Base-by-base conservation (phyloP, 2,113 vertebrate genomes). In the Calidris pugnax region DNA sequence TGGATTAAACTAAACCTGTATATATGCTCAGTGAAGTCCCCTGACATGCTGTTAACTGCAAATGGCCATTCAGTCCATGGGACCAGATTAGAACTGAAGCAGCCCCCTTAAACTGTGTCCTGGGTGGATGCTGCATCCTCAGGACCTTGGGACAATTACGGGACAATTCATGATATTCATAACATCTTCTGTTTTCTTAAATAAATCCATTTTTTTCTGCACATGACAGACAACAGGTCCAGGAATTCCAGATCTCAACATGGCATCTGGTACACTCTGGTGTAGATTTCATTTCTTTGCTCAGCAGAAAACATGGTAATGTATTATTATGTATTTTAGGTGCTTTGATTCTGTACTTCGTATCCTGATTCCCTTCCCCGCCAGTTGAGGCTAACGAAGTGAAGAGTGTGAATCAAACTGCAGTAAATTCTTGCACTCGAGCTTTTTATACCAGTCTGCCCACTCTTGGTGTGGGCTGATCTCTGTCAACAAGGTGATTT, bases 1-100 rank as follows among this genome's bases (percentile, higher is more conserved):
- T 68, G 62, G 32, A 55, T 67, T 83, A 63, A 90, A 28, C 32
- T 63, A 48, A 86, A 48, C 21, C 56, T 37, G 32, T 35, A 5
- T 18, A 39, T 18, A 19, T 45, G 62, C n/a, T 72, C 75, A 13
- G 27, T 28, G 56, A 72, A n/a, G 13, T 21, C 33, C 26, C 35
- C 24, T 39, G 74, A 18, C 6, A 1, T n/a, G 43, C 72, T 72
- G 24, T 35, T 30, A 74, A 10, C 33, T 24, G 15, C 27, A 28
- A 43, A 2, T 6, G 41, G 37, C 33, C 9, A 0, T 27, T 22
- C 12, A 27, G 9, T 15, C 47, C 43, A 4, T 13, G 63, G 22
- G 16, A 32, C 17, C 24, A 55, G 62, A 19, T 50, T 21, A 80
- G 48, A 45, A 20, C 39, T 81, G 21, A 67, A 88, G 8, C 41